Conservation (phyloP, 2,888 invertebrate species). For the Melanostoma mellinum region DNA sequence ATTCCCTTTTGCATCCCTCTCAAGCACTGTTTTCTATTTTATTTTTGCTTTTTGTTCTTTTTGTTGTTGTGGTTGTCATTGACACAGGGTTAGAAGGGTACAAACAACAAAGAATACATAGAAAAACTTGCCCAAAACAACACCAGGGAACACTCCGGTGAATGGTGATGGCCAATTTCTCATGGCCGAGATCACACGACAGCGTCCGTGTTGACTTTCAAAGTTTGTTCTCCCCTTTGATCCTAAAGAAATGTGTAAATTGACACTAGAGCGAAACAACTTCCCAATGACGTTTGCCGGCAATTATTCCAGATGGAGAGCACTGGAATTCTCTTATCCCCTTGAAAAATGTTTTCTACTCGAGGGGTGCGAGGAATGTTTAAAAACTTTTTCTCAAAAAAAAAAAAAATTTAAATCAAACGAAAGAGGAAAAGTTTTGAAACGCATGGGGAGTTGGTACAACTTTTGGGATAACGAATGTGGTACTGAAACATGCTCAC, state of each 20-base stretch:
- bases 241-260: slow-evolving; percentile 67
- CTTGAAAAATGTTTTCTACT: background rate
- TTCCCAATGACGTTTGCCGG: slow-evolving; percentile 57
- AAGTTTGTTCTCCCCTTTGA: slow-evolving; percentile 66
- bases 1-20: slow-evolving; percentile 10
- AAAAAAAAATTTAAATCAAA: slow-evolving; percentile 18
- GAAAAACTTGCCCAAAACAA: slow-evolving; percentile 38
- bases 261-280: slow-evolving; percentile 65
- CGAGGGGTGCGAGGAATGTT: slow-evolving; percentile 35
- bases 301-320: slow-evolving; percentile 66
- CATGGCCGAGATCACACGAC: slow-evolving; percentile 65
- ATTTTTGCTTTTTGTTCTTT: background rate
- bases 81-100: background rate
- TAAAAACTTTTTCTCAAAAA: slow-evolving; percentile 42
- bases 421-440: slow-evolving; percentile 43
- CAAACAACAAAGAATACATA: slow-evolving; percentile 10
- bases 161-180: slow-evolving; percentile 63
- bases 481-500: slow-evolving; percentile 40
- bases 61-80: slow-evolving; percentile 10
- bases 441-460: slow-evolving; percentile 55
- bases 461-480: slow-evolving; percentile 57
- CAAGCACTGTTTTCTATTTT: background rate
- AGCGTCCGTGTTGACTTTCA: slow-evolving; percentile 68
- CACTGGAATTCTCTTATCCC: slow-evolving; percentile 31
- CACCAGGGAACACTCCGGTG: slow-evolving; percentile 63